Percentiles rank a stretch among this genome's conserved stretches.
These are phyloP conservation scores for Ophioninae sp. DNA, from an alignment of 2,888 invertebrate genomes.

Conservation along the genomic window DNA sequence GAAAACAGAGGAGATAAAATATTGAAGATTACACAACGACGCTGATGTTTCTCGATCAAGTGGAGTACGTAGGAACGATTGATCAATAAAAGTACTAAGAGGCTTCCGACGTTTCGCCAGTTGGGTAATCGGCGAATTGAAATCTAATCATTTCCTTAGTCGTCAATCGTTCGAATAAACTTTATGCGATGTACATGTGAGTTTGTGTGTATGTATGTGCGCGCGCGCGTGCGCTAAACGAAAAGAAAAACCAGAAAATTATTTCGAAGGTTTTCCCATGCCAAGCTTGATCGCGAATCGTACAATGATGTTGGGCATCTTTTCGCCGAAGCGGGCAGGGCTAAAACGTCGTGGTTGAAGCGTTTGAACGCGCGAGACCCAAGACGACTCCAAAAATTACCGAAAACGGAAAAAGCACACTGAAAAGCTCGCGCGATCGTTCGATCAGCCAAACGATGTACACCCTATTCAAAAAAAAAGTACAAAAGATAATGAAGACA, in stretches of 20 bases:
- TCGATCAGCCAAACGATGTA: conserved; percentile 75
- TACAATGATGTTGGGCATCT: conserved; percentile 31
- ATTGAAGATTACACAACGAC: conserved; percentile 60
- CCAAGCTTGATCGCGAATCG: conserved; percentile 29
- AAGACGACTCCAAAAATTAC: neutral
- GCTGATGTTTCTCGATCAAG: conserved; percentile 53
- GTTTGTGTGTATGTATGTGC: too few relatives aligned
- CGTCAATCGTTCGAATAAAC: conserved; percentile 8
- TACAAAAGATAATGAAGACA: conserved; percentile 71
- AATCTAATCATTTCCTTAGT: conserved; percentile 62
- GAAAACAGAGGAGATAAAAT: neutral
- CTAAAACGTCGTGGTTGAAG: neutral
- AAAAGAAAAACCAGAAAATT: conserved; percentile 17
- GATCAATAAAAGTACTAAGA: conserved; percentile 53
- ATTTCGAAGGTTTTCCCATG: conserved; percentile 23
- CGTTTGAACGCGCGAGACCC: neutral
- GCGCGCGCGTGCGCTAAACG: conserved; percentile 8
- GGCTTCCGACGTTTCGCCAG: conserved; percentile 62
- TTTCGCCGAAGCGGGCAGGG: neutral
- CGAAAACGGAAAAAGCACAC: neutral
- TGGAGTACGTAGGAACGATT: conserved; percentile 39
- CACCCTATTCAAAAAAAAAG: conserved; percentile 78
- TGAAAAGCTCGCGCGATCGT: conserved; percentile 55
- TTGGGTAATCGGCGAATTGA: conserved; percentile 59
- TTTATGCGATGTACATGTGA: neutral